Evolutionary conservation across 2,113 vertebrate genomes (phyloP).

Genomic region (Athene cunicularia): DNA sequence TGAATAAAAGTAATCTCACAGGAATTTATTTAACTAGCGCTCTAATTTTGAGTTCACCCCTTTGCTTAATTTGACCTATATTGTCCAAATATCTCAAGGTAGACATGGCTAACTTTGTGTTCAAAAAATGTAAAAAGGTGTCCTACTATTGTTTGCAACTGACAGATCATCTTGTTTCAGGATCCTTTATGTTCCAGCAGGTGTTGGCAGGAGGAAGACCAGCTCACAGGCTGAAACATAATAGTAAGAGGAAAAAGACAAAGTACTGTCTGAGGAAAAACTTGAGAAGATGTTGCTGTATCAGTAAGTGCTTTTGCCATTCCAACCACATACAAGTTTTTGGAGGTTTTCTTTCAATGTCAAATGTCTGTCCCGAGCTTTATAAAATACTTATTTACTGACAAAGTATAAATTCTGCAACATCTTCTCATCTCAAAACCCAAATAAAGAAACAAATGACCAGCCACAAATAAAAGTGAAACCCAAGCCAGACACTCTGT

Average conservation of each 20-base stretch:
- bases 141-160: neutral
- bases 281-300: neutral
- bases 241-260: neutral
- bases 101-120: neutral
- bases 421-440: neutral
- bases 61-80: neutral
- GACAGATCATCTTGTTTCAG: neutral
- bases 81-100: neutral
- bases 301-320: neutral
- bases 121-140: neutral
- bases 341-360: neutral
- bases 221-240: neutral
- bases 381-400: neutral
- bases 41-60: neutral
- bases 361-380: neutral
- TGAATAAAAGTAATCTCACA: neutral
- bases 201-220: neutral
- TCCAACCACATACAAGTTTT: neutral
- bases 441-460: neutral
- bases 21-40: neutral
- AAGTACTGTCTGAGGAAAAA: neutral
- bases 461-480: neutral
- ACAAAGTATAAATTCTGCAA: neutral
- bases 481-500: neutral
- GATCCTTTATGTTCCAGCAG: neutral